These are phyloP conservation scores for Ernsta delagoae DNA, from an alignment of 2,888 invertebrate genomes.

Conservation along the genomic window DNA sequence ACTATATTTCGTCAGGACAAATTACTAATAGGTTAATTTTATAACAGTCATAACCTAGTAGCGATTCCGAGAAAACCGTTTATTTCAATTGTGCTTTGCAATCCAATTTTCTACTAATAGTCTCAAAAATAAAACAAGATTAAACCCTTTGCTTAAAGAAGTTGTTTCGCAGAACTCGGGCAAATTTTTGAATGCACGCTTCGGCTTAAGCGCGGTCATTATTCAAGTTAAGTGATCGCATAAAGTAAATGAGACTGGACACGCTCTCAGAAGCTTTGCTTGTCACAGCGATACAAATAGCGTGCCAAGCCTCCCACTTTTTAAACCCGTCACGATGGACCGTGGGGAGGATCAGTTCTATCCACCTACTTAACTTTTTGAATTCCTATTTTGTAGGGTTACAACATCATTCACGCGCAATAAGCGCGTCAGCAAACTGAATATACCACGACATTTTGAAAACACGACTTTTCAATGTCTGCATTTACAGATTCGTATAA, in stretches of 20 bases:
- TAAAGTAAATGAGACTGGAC: slow-evolving; percentile 29
- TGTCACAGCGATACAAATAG: slow-evolving; percentile 34
- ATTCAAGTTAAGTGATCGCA: slow-evolving; percentile 33
- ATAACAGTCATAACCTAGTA: neutral
- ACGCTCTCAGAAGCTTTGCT: slow-evolving; percentile 30
- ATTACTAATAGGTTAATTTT: neutral
- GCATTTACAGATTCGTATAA: no score
- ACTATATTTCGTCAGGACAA: neutral
- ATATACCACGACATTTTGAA: no score
- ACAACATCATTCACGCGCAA: neutral
- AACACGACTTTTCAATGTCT: no score
- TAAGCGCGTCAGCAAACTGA: no score
- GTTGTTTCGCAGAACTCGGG: neutral
- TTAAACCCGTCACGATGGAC: slow-evolving; percentile 24
- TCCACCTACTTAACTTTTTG: slow-evolving; percentile 9
- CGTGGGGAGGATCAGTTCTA: neutral
- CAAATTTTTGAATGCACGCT: slow-evolving; percentile 16
- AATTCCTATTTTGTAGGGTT: neutral
- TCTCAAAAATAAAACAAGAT: neutral
- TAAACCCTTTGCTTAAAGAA: neutral
- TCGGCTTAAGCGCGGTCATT: slow-evolving; percentile 23
- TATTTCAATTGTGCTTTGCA: neutral
- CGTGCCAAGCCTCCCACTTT: slow-evolving; percentile 28
- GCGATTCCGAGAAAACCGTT: neutral
- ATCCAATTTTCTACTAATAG: neutral